Evolutionary conservation across 2,888 invertebrate genomes (phyloP), one percentile per base, ranked within the genome.

Genomic region (Sturmia bella): DNA sequence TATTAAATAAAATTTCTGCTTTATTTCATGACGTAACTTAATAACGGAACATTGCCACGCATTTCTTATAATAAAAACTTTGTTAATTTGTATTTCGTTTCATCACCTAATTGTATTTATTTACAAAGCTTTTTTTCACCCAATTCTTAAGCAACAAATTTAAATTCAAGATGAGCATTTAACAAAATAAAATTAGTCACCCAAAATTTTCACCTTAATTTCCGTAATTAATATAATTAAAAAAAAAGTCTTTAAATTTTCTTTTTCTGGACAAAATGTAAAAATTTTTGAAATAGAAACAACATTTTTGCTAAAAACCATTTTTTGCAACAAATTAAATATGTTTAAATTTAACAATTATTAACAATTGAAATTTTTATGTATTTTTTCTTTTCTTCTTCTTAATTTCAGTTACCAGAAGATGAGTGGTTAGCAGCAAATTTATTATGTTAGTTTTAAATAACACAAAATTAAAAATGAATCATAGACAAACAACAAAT

Each of bases 391-490:
- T 85, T 87, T 82, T 82, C 68, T 78, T 86, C 85, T 87, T 85
- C 77, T 87, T 87, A 88, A 89, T 90, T 91, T 89, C 94, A 96
- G 96, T 94, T 96, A 92, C 94, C 95, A 91, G 96, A 96, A 91
- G 96, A 96, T 91, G 96, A 96, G 90, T 96, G 96, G 96, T 93
- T 96, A 91, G 94, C 96, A 87, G 96, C 96, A 87, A 96, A 96
- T 92, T 94, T 96, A 91, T 93, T 96, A 91, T 96, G 96, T 93
- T 96, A 96, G 89, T 89, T 87, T 84, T 83, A 84, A 83, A 84
- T 41, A 84, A 59, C 15, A 39, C 32, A 32, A 41, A 15, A 24
- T 24, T 27, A 5, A 56, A 19, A 45, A n/a, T 17, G 19, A 63
- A 45, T 32, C 37, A 72, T 32, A 77, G 43, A 27, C 43, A 68